These are phyloP conservation scores for Dryocosmus kuriphilus DNA, from an alignment of 2,888 invertebrate species.

Conservation along the genomic window DNA sequence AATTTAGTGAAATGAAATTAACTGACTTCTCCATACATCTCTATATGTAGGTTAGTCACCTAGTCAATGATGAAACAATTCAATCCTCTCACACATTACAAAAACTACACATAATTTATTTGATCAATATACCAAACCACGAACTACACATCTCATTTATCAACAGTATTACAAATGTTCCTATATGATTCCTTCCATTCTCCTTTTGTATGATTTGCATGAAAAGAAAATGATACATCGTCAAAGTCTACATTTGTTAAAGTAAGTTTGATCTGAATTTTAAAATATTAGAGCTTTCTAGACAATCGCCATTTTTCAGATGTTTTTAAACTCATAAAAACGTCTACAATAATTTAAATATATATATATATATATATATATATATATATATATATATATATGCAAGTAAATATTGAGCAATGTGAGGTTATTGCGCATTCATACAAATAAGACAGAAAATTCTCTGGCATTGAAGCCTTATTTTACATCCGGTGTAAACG, in stretches of 20 bases:
- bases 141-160: slow-evolving; percentile 57
- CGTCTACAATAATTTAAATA: too few species aligned
- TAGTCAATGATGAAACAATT: slow-evolving; percentile 47
- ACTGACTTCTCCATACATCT: slow-evolving; percentile 51
- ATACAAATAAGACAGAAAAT: neutral
- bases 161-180: slow-evolving; percentile 41
- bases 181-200: slow-evolving; percentile 33
- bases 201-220: slow-evolving; percentile 25
- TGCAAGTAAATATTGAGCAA: neutral
- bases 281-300: neutral
- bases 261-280: neutral
- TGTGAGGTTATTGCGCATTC: neutral
- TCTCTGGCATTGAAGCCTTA: neutral
- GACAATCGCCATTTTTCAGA: neutral
- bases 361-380: too few species aligned
- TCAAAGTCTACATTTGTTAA: neutral
- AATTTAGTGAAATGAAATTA: slow-evolving; percentile 67
- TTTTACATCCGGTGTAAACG: neutral
- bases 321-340: neutral
- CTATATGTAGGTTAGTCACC: slow-evolving; percentile 46
- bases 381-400: too few species aligned
- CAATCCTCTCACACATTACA: slow-evolving; percentile 62
- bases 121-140: slow-evolving; percentile 50
- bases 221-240: slow-evolving; percentile 18
- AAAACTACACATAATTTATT: slow-evolving; percentile 58